Base-by-base conservation (phyloP, 2,888 invertebrate genomes). In the Dichetophora obliterata region DNA sequence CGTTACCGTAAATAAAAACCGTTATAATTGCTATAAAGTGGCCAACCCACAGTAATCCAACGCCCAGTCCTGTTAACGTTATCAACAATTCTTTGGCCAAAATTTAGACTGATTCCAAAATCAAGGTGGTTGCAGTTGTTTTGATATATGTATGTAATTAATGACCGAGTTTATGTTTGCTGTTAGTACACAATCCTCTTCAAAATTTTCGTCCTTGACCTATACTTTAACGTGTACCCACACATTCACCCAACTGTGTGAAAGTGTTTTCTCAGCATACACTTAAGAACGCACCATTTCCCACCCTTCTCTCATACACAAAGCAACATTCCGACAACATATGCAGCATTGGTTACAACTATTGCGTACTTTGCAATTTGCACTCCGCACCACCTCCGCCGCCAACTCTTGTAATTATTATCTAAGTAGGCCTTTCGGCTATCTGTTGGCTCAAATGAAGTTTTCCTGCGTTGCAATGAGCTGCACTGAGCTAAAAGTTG, bases 401-500 rank as follows among this genome's bases (percentile, higher is more conserved):
- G 27, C 57, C 57, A 24, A 59, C 57, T 24, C 57, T 1, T 59
- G 52, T 54, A 74, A 74, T 74, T 66, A 54, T 74, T 74, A 74
- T 74, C 74, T 74, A 74, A 74, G 74, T 74, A 74, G 66, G 54
- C 66, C 74, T 74, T 34, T 74, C 74, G 74, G 54, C 66, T 66
- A 74, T 74, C 74, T 34, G 27, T 22, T 5, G 43, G 8, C 61
- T 72, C 72, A 59, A 61, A 43, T 71, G 6, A 27, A 61, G 24
- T 22, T 72, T 22, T 50, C 68, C 68, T 22, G 48, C 48, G 68
- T 50, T 19, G 16, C 5, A 11, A 50, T 50, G 31, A n/a, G 5
- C 27, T 31, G 63, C 34, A 34, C 34, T 34, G 31, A 63, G 27
- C 24, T 11, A 48, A 59, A 57, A 31, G 37, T 57, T 71, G 71